These are phyloP conservation scores for Holothuria leucospilota DNA, from an alignment of 53 echinoderm and acorn worm genomes.

Conservation along the genomic window DNA sequence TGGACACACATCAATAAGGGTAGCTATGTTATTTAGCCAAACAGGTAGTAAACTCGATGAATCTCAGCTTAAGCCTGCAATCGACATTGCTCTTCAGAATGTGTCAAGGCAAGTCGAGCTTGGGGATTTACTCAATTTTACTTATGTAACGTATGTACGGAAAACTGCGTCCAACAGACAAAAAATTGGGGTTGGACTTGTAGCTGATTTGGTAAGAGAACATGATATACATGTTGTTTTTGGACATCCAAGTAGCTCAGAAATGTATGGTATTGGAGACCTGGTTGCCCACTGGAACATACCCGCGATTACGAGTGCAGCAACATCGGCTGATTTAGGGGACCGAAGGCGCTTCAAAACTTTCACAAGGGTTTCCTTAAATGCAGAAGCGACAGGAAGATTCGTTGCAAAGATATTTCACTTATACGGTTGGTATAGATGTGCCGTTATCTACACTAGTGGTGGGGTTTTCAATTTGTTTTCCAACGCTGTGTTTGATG, in stretches of 20 bases:
- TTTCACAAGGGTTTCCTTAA: constrained; percentile 50
- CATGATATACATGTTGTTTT: constrained; percentile 8
- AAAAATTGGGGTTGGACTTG: constrained; percentile 23
- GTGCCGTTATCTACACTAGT: background rate
- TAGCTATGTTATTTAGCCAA: background rate
- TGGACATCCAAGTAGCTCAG: background rate
- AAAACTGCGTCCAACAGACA: background rate
- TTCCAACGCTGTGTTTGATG: background rate
- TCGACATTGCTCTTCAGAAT: background rate
- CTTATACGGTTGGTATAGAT: constrained; percentile 9
- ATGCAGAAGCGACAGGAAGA: background rate
- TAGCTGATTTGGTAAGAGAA: constrained; percentile 1
- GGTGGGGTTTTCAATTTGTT: background rate
- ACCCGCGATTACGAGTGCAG: constrained; percentile 40
- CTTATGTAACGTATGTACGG: background rate
- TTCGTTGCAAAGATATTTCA: constrained; percentile 4
- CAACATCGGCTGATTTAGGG: constrained; percentile 39
- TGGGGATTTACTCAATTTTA: constrained; percentile 3
- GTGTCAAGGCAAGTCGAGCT: background rate
- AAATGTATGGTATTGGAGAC: constrained; percentile 20
- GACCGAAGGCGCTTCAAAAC: constrained; percentile 64
- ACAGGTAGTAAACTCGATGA: background rate
- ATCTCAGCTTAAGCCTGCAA: constrained; percentile 15
- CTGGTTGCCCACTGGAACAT: constrained; percentile 49
- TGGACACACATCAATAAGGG: background rate